Evolutionary conservation across 2,797 vertebrate genomes (phyloP).

Genomic region (Lacerta bilineata): DNA sequence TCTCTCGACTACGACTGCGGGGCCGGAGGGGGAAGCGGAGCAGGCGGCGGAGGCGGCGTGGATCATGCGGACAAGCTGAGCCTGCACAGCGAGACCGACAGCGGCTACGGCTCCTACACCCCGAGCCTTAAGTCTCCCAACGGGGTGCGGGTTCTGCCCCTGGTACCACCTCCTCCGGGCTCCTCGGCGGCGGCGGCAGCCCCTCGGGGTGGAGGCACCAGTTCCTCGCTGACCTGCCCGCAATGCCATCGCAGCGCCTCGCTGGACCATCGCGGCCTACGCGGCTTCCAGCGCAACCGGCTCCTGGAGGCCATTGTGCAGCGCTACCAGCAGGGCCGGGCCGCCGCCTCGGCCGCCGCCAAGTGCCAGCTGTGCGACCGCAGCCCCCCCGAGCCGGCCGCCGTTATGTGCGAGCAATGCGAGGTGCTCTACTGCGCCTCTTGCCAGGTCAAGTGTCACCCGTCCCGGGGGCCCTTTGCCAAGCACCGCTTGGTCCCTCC

Average conservation of each 20-base stretch:
- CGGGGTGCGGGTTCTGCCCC: constrained; percentile 92
- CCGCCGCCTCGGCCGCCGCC: constrained; percentile 65
- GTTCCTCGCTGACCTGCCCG: constrained; percentile 93
- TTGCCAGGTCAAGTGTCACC: constrained; percentile 96
- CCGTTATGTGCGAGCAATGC: constrained; percentile 96
- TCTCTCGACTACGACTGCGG: constrained; percentile 80
- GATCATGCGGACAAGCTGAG: constrained; percentile 96
- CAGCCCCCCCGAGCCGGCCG: constrained; percentile 89
- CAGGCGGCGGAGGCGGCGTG: not conserved
- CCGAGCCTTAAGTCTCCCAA: constrained; percentile 96
- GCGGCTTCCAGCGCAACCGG: constrained; percentile 94
- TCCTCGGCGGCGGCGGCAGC: constrained; percentile 77
- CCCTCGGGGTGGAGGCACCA: constrained; percentile 73
- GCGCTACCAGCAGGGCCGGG: constrained; percentile 88
- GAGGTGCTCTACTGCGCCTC: constrained; percentile 92
- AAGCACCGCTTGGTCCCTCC: constrained; percentile 91
- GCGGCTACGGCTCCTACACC: constrained; percentile 96
- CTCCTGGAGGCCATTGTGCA: constrained; percentile 93
- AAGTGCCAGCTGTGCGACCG: constrained; percentile 96
- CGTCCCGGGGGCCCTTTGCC: constrained; percentile 93
- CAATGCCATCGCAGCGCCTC: constrained; percentile 97
- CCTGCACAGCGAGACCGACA: constrained; percentile 96
- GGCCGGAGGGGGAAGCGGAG: constrained; percentile 46
- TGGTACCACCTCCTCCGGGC: constrained; percentile 82
- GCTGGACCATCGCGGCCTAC: constrained; percentile 92